Base-by-base conservation (phyloP, 2,797 vertebrate genomes). In the Tenualosa thibaudeaui region DNA sequence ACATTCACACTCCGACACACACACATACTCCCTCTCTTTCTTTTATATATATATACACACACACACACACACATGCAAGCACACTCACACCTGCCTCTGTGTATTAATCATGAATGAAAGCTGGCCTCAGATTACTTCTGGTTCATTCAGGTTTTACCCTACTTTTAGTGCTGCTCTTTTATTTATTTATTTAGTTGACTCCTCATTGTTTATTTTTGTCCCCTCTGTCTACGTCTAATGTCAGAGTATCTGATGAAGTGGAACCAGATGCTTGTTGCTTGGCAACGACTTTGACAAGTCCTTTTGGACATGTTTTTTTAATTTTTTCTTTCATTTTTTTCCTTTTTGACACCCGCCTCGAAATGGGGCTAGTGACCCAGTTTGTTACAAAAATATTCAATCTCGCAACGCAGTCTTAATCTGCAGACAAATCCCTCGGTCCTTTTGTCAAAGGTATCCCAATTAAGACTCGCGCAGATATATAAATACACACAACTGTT, bases 271-370 rank as follows among this genome's bases (percentile, higher is more conserved):
- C 51, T n/a, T 81, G 86, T 87, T 85, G 83, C 86, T 31, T 62
- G 81, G 86, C 81, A 85, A 87, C 68, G 31, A 37, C 10, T 78
- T 87, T 84, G 49, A 86, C 13, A 83, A 31, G 81, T 68, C 53
- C 62, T 54, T 81, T 15, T 9, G 82, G 83, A 68, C 40, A 82
- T n/a, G 17, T 40, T 81, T 13, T 65, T 78, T 81, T 22, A 84
- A 40, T 37, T 82, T 54, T 86, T 81, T 65, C 50, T 78, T 81
- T 65, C 10, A 51, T 78, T 82, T 81, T 0, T 24, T 84, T 46
- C 26, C 81, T 54, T 88, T 81, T 65, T 58, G 17, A 24, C 49
- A 68, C 83, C 40, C 22, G 49, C 75, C 68, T 75, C 19, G 68
- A 75, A 75, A 75, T 19, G 68, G 37, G 68, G 68, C 37, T 40